Conservation (phyloP, 2,797 vertebrate genomes). For the Macropus fuliginosus region DNA sequence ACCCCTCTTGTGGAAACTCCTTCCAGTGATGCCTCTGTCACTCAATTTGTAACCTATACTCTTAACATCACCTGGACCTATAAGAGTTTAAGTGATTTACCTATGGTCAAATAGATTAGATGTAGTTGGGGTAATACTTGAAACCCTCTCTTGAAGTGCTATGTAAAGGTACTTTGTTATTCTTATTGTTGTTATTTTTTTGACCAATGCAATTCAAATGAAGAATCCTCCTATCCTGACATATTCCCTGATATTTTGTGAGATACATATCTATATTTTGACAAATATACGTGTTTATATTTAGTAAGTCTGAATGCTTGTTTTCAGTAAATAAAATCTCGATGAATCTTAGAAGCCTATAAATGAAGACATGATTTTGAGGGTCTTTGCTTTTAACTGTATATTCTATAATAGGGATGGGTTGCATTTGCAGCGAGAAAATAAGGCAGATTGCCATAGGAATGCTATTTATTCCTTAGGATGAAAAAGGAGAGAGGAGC, state of each 20-base stretch:
- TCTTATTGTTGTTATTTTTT: background rate
- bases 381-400: conserved; percentile 35
- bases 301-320: background rate
- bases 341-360: background rate
- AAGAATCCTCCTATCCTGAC: background rate
- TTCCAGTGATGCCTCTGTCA: background rate
- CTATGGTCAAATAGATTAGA: no score
- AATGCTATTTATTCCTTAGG: conserved; percentile 37
- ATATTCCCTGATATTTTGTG: background rate
- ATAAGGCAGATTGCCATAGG: background rate
- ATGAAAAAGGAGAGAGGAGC: background rate
- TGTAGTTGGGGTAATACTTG: background rate
- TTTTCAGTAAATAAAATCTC: background rate
- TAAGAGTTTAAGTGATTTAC: background rate
- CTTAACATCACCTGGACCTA: background rate
- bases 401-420: background rate
- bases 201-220: background rate
- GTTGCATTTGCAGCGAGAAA: conserved; percentile 26
- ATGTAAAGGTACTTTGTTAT: background rate
- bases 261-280: background rate
- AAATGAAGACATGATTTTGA: background rate
- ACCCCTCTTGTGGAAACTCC: background rate
- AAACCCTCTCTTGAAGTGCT: background rate
- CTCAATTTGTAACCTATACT: background rate
- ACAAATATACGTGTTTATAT: background rate